Conservation (phyloP, 2,888 invertebrate genomes). For the Endomychus coccineus region DNA sequence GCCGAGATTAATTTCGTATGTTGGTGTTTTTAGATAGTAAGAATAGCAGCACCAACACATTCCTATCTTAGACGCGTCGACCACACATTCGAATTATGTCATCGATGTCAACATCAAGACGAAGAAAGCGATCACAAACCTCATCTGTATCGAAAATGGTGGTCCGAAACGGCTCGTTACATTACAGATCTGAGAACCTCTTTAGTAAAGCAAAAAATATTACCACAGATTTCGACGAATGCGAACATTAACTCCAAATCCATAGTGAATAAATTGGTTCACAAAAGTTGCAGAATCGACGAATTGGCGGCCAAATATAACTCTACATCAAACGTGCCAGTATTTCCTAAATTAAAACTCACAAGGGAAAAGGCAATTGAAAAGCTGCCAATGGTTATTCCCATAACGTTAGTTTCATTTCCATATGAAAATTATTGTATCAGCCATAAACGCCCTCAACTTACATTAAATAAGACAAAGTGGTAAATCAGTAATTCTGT, state of each 20-base stretch:
- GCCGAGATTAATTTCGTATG: too few species aligned
- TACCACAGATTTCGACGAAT: constrained; percentile 27
- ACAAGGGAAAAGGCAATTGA: constrained; percentile 24
- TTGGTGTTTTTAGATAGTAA: constrained; percentile 51
- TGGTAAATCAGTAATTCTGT: too few species aligned
- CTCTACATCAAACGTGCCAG: constrained; percentile 28
- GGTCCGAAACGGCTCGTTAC: constrained; percentile 40
- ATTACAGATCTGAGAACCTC: constrained; percentile 33
- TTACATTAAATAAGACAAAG: too few species aligned
- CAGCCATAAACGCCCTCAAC: too few species aligned
- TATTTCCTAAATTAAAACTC: constrained; percentile 38
- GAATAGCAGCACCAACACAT: constrained; percentile 60
- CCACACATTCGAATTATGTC: constrained; percentile 36
- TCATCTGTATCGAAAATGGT: constrained; percentile 38
- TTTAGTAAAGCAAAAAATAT: constrained; percentile 35
- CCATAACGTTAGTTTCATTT: constrained; percentile 11
- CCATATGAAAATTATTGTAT: constrained; percentile 7
- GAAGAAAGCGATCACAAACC: constrained; percentile 24
- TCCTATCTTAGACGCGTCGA: constrained; percentile 51
- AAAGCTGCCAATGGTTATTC: constrained; percentile 8
- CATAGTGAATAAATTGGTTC: constrained; percentile 27
- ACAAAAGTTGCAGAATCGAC: constrained; percentile 30
- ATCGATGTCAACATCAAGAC: constrained; percentile 23
- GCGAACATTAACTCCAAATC: constrained; percentile 22
- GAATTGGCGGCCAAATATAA: constrained; percentile 35